Conservation (phyloP, 92 coral and sea anemone species). For the Nematostella vectensis region DNA sequence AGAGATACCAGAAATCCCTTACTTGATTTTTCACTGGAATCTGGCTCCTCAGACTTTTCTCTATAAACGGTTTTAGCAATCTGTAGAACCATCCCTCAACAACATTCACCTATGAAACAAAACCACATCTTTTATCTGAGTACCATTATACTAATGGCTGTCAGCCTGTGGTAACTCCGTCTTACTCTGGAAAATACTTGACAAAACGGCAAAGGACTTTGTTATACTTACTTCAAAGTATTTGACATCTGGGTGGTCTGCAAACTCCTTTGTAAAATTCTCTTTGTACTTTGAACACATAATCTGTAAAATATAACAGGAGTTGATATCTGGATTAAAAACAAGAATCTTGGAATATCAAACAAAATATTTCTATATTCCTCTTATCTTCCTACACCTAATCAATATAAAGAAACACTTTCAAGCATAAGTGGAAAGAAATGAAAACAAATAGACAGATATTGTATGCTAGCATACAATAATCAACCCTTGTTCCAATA, state of each 20-base stretch:
- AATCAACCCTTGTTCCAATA: too few relatives aligned
- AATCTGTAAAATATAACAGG: conserved; percentile 16
- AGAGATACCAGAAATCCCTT: too few relatives aligned
- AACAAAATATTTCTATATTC: too few relatives aligned
- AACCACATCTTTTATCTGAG: too few relatives aligned
- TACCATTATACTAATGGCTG: too few relatives aligned
- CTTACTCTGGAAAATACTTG: not conserved
- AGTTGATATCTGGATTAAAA: too few relatives aligned
- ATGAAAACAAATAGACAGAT: not conserved
- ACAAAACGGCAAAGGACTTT: not conserved
- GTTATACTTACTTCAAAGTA: conserved; percentile 47
- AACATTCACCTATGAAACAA: conserved; percentile 60
- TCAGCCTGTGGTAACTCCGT: too few relatives aligned
- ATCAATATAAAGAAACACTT: too few relatives aligned
- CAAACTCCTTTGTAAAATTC: conserved; percentile 45
- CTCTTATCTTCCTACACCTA: too few relatives aligned
- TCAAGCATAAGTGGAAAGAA: not conserved
- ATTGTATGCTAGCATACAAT: too few relatives aligned
- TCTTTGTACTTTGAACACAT: conserved; percentile 70
- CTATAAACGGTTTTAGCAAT: conserved; percentile 58
- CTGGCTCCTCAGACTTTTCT: conserved; percentile 57
- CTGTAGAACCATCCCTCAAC: conserved; percentile 84
- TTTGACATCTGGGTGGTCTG: conserved; percentile 38
- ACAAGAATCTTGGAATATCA: too few relatives aligned
- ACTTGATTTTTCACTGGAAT: conserved; percentile 69